Evolutionary conservation across 2,797 vertebrate genomes (phyloP).

Genomic region (Argyrosomus regius): DNA sequence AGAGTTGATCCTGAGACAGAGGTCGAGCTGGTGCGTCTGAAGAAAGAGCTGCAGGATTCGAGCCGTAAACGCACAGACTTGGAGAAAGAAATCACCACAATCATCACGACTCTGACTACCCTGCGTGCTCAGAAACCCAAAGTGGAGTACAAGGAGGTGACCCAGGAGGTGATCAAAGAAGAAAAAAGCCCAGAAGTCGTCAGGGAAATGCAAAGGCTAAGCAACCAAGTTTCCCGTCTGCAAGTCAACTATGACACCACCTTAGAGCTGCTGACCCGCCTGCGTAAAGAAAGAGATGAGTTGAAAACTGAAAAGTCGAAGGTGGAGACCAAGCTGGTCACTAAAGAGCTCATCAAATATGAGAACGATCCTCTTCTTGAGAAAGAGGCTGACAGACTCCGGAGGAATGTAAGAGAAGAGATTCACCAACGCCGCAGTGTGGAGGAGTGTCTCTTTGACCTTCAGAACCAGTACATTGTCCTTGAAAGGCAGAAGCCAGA

Average conservation of each 20-base stretch:
- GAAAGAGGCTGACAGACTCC: slow-evolving; percentile 91
- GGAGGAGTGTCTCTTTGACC: slow-evolving; percentile 90
- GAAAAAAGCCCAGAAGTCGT: slow-evolving; percentile 93
- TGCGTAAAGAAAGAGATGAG: slow-evolving; percentile 91
- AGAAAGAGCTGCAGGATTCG: slow-evolving; percentile 86
- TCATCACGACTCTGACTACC: slow-evolving; percentile 81
- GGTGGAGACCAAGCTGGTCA: slow-evolving; percentile 91
- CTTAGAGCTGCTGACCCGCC: slow-evolving; percentile 86
- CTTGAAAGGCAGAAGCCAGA: slow-evolving; percentile 93
- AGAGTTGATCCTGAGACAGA: slow-evolving; percentile 92
- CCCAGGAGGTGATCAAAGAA: slow-evolving; percentile 91
- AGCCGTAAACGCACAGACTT: slow-evolving; percentile 71
- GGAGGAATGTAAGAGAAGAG: slow-evolving; percentile 88
- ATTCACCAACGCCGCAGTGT: slow-evolving; percentile 86
- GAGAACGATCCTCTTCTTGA: slow-evolving; percentile 94
- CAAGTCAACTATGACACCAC: slow-evolving; percentile 84
- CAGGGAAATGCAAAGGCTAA: slow-evolving; percentile 91
- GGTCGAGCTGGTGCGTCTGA: slow-evolving; percentile 86
- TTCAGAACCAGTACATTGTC: slow-evolving; percentile 90
- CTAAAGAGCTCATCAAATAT: slow-evolving; percentile 91
- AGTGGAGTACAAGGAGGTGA: slow-evolving; percentile 92
- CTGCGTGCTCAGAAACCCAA: slow-evolving; percentile 90
- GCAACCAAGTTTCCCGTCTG: slow-evolving; percentile 88
- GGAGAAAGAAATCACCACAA: slow-evolving; percentile 82
- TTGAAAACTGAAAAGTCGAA: slow-evolving; percentile 91